Base-by-base conservation (phyloP, 2,113 vertebrate genomes). In the Myotis lucifugus region DNA sequence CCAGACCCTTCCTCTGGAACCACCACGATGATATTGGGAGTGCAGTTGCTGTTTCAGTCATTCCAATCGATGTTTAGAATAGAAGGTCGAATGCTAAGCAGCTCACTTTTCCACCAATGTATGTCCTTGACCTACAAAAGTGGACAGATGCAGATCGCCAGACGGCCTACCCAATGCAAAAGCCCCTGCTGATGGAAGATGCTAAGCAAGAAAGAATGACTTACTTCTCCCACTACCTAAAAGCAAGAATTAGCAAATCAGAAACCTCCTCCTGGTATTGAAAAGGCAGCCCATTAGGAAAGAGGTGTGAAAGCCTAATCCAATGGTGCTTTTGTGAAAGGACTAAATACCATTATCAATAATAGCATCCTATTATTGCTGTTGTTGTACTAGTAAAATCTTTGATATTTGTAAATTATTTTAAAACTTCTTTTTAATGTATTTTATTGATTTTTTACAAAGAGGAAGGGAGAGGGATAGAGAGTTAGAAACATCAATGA, bases 391-490 rank as follows among this genome's bases (percentile, higher is more conserved):
- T 46, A 46, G 10, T 18, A 61, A 96, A 92, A 66, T n/a, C 40
- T n/a, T 85, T 59, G 37, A 48, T 52, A 74, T 69, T 54, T 76
- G 6, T 86, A 84, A 89, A 87, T 87, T 86, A 85, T 87, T 81
- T 93, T 90, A 52, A 11, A 46, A 46, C 46, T 46, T 46, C 46
- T 46, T 46, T 46, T 46, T 46, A 46, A 46, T 46, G 9, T 46
- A 46, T 46, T 46, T 46, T 10, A 46, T 46, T 46, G 46, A 46
- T 46, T 46, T 46, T 46, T 46, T 11, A 46, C 46, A 46, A 11
- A 46, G 46, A 46, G 46, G 46, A 46, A 46, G 10, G 46, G 46
- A 46, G 46, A 46, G 46, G 46, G 46, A 46, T 46, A 46, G 46
- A 46, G 46, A 46, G 46, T 46, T 46, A 46, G 46, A 11, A 46